phyloP scores from a whole-genome alignment of 2,888 invertebrate species.

The Carabus problematicus region DNA sequence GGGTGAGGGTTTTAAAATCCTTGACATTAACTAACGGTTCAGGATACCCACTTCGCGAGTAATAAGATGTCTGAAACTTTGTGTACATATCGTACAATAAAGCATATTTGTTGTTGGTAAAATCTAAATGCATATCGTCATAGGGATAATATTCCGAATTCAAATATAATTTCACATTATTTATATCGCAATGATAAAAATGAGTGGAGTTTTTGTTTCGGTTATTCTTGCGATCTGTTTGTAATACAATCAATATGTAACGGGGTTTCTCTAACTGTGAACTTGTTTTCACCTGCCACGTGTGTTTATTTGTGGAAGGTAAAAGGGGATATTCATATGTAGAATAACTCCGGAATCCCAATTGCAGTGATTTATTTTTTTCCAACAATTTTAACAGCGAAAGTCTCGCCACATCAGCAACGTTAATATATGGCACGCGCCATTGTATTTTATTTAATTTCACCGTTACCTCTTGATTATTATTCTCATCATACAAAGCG shows the following conservation, averaged over 20 bases:
- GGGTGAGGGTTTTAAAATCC: slow-evolving; percentile 1
- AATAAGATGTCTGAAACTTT: slow-evolving; percentile 21
- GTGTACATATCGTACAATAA: slow-evolving; percentile 12
- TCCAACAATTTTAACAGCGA: neutral
- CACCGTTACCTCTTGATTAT: neutral
- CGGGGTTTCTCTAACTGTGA: slow-evolving; percentile 53
- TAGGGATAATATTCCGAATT: slow-evolving; percentile 21
- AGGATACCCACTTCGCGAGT: slow-evolving; percentile 41
- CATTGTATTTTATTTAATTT: slow-evolving; percentile 1
- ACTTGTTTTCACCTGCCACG: slow-evolving; percentile 52
- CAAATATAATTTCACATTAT: slow-evolving; percentile 13
- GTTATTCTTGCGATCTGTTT: slow-evolving; percentile 52
- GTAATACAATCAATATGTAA: slow-evolving; percentile 54
- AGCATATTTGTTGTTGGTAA: slow-evolving; percentile 3
- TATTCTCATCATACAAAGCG: neutral
- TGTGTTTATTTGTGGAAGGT: slow-evolving; percentile 50
- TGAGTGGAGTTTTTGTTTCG: slow-evolving; percentile 44
- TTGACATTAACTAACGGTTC: slow-evolving; percentile 14
- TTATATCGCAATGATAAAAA: slow-evolving; percentile 38
- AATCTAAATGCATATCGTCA: slow-evolving; percentile 6
- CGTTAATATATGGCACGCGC: neutral
- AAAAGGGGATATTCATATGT: slow-evolving; percentile 54
- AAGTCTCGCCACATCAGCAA: slow-evolving; percentile 6
- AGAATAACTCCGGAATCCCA: slow-evolving; percentile 53
- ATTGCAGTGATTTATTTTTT: slow-evolving; percentile 33